Conservation (phyloP, 2,797 vertebrate genomes). For the Cirrhinus molitorella region DNA sequence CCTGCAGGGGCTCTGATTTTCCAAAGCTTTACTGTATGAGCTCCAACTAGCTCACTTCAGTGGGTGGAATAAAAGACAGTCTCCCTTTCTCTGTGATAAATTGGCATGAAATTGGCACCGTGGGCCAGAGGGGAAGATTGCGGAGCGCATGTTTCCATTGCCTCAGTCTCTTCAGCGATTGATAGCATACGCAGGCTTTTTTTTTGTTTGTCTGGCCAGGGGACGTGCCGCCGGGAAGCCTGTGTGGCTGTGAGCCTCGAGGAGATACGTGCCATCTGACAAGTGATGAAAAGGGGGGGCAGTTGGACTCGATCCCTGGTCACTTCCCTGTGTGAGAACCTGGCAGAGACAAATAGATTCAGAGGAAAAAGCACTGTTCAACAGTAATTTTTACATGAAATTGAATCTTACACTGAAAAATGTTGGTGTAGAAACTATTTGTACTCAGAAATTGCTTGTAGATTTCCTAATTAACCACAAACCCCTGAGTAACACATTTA, state of each 20-base stretch:
- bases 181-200: slow-evolving; percentile 63
- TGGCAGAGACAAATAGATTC: slow-evolving; percentile 43
- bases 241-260: slow-evolving; percentile 32
- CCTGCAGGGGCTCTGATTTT: slow-evolving; percentile 34
- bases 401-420: background rate
- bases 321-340: slow-evolving; percentile 31
- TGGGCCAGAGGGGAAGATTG: slow-evolving; percentile 29
- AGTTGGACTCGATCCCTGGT: slow-evolving; percentile 24
- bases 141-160: slow-evolving; percentile 47
- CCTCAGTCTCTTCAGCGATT: slow-evolving; percentile 64
- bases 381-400: slow-evolving; percentile 1
- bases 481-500: background rate
- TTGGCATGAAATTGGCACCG: slow-evolving; percentile 42
- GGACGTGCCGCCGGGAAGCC: slow-evolving; percentile 56
- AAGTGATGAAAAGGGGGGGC: slow-evolving; percentile 61
- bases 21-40: slow-evolving; percentile 37
- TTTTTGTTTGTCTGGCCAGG: slow-evolving; percentile 54
- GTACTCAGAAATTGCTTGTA: background rate
- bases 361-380: slow-evolving; percentile 1
- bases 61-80: slow-evolving; percentile 25
- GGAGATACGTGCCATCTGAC: slow-evolving; percentile 72
- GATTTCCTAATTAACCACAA: background rate
- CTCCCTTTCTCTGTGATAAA: slow-evolving; percentile 48
- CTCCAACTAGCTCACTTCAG: slow-evolving; percentile 38
- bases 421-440: background rate